A percentile compares a stretch with the other conserved stretches of the same genome.
Conservation (phyloP, 2,113 vertebrate genomes). For the Platysteira castanea region DNA sequence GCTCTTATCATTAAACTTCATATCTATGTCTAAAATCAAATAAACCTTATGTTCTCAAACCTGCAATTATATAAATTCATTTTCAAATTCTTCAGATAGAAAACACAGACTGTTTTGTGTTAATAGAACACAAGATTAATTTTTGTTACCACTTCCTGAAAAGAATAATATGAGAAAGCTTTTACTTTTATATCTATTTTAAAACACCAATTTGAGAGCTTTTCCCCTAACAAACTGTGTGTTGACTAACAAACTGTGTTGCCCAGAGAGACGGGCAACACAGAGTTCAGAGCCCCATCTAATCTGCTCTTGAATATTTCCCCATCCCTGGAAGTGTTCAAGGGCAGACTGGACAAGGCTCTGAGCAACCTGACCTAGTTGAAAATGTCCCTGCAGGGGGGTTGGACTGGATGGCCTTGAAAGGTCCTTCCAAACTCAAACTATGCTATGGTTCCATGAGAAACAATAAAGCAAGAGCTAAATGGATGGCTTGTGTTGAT, state of each 20-base stretch:
- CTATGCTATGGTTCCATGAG: neutral
- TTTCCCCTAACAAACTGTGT: neutral
- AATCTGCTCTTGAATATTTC: neutral
- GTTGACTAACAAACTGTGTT: neutral
- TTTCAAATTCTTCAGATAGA: neutral
- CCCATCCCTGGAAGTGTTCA: neutral
- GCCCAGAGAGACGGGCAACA: neutral
- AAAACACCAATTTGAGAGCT: neutral
- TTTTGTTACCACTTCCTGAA: neutral
- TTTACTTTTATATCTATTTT: neutral
- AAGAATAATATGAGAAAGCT: neutral
- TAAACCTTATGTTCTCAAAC: neutral
- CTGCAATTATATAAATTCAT: neutral
- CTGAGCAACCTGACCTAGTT: neutral
- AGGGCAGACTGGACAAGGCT: neutral
- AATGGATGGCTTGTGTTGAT: neutral
- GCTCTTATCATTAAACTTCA: neutral
- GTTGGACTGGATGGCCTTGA: neutral
- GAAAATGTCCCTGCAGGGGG: neutral
- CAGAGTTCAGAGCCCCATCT: neutral
- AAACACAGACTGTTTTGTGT: neutral
- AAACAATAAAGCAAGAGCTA: neutral
- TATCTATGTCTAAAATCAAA: neutral
- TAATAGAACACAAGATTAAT: neutral
- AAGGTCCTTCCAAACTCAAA: neutral